Percentiles rank a stretch among this genome's conserved stretches.
phyloP scores from a whole-genome alignment of 2,888 invertebrate species.

The Hyposoter didymator region DNA sequence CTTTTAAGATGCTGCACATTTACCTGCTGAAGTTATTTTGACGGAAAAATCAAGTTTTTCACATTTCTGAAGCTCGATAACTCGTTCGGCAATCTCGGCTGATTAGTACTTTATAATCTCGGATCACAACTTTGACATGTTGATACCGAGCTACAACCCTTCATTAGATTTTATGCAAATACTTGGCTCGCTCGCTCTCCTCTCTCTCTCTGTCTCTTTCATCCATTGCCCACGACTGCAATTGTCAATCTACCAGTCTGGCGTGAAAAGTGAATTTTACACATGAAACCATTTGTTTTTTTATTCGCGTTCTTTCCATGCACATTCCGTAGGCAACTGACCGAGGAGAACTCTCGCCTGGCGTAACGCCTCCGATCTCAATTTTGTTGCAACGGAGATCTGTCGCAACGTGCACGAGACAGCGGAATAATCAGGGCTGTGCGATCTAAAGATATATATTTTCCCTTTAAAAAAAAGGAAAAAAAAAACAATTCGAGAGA shows the following conservation, averaged over 20 bases:
- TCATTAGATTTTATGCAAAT: neutral
- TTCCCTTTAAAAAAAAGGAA: neutral
- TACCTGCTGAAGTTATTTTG: too few relatives aligned
- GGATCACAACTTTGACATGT: neutral
- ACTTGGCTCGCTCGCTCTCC: too few relatives aligned
- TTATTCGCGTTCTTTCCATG: slow-evolving; percentile 56
- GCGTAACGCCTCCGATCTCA: slow-evolving; percentile 69
- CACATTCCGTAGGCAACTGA: slow-evolving; percentile 71
- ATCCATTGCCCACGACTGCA: neutral
- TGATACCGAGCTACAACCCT: neutral
- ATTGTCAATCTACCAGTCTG: slow-evolving; percentile 37
- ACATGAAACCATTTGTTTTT: slow-evolving; percentile 19
- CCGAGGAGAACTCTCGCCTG: slow-evolving; percentile 70
- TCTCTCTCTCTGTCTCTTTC: neutral
- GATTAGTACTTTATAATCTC: neutral
- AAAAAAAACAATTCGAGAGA: neutral
- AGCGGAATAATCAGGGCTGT: slow-evolving; percentile 34
- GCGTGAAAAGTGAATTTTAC: slow-evolving; percentile 63
- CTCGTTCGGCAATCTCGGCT: neutral
- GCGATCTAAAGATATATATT: slow-evolving; percentile 37
- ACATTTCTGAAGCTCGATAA: neutral
- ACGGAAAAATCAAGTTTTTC: neutral
- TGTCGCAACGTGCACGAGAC: slow-evolving; percentile 62
- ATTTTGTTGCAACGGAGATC: slow-evolving; percentile 66
- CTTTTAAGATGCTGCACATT: neutral